phyloP scores from a whole-genome alignment of 1,140 invertebrate genomes.

The Matsumurasca onukii region DNA sequence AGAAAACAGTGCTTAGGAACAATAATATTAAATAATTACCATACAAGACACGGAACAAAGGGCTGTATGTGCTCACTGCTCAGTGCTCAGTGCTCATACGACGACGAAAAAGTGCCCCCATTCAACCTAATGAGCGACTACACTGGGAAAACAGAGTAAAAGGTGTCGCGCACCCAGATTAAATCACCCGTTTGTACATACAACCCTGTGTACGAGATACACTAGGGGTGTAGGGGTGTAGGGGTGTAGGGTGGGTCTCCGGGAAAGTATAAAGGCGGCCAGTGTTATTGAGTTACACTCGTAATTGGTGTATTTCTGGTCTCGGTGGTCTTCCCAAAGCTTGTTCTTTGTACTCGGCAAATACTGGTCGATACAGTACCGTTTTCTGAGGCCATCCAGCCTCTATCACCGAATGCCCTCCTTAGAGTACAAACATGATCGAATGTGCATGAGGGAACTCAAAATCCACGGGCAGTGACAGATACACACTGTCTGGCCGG shows the following conservation, averaged over 20 bases:
- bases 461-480: too few species aligned
- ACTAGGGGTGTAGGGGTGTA: too few species aligned
- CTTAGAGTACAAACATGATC: too few species aligned
- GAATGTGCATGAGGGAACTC: too few species aligned
- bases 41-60: conserved; percentile 13
- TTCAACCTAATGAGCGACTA: conserved; percentile 18
- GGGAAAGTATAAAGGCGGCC: too few species aligned
- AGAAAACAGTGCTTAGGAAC: neutral
- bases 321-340: conserved; percentile 17
- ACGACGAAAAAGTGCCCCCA: conserved; percentile 23
- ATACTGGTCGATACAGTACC: conserved; percentile 13
- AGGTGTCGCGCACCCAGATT: conserved; percentile 7
- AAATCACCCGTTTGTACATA: conserved; percentile 22
- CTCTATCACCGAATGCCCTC: too few species aligned
- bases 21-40: conserved; percentile 1
- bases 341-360: conserved; percentile 13
- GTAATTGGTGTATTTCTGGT: conserved; percentile 22
- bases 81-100: too few species aligned
- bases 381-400: too few species aligned
- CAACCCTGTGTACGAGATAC: too few species aligned
- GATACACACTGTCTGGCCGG: too few species aligned
- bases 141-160: conserved; percentile 13
- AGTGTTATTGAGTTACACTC: conserved; percentile 12
- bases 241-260: too few species aligned
- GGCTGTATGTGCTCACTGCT: neutral